Base-by-base conservation (phyloP, 2,888 invertebrate species). In the Lasius fuliginosus region DNA sequence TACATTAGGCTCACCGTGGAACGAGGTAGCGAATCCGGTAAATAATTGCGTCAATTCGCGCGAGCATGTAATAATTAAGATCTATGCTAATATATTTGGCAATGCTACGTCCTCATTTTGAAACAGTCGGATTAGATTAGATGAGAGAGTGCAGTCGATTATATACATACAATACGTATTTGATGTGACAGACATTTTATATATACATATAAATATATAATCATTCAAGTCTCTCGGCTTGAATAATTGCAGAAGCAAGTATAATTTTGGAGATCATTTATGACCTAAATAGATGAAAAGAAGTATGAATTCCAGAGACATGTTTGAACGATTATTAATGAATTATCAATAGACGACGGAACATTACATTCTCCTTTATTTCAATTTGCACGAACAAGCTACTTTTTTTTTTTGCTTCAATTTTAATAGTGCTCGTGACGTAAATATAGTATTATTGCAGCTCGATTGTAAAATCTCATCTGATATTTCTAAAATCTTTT, bases 331-430 rank as follows among this genome's bases (percentile, higher is more conserved):
- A 46, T 69, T 58, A 62, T 69, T 60, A 69, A 69, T 60, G 46
- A n/a, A 58, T 77, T 77, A 58, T 79, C 33, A 56, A 69, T 60
- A 62, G 60, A 69, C 8, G 42, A 46, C n/a, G 33, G 58, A 56
- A 68, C 65, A 23, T 67, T 49, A 58, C 12, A 40, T 46, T 60
- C 36, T 27, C 15, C 23, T 68, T n/a, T 11, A 12, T 60, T 46
- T 8, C 30, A 27, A 69, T 79, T 79, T 60, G 46, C 69, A 36
- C 4, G 23, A 60, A 33, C 5, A 15, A 33, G 40, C 58, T 36
- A 36, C 36, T 36, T 36, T 36, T 36, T 36, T 36, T 33, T 36
- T 36, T 36, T 5, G 5, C 5, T 36, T 36, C 6, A 36, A 60
- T 79, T 60, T 46, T 36, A 71, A 69, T 49, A 15, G 56, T 68